These are phyloP conservation scores for Arctia plantaginis DNA, from an alignment of 2,888 invertebrate genomes.

Conservation along the genomic window DNA sequence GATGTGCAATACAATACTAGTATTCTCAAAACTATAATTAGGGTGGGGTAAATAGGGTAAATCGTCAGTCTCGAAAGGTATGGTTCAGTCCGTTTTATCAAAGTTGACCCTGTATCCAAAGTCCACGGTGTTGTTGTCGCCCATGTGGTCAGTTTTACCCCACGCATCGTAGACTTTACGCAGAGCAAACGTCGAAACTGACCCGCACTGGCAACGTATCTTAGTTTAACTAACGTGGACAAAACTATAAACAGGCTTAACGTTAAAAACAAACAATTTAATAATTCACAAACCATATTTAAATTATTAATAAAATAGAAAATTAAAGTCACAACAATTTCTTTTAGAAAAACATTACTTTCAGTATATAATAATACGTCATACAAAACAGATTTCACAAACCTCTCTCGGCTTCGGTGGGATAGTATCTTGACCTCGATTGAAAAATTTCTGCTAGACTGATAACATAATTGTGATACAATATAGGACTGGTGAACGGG, in stretches of 20 bases:
- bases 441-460: not conserved
- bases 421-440: not conserved
- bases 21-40: constrained; percentile 47
- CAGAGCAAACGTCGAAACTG: constrained; percentile 12
- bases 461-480: not conserved
- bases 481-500: not conserved
- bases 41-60: constrained; percentile 58
- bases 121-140: constrained; percentile 21
- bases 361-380: not conserved
- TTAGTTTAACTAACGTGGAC: constrained; percentile 30
- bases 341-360: constrained; percentile 1
- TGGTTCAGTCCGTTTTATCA: constrained; percentile 50
- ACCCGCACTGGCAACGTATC: constrained; percentile 18
- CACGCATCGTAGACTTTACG: constrained; percentile 8
- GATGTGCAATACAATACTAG: constrained; percentile 39
- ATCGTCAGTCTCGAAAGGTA: constrained; percentile 74
- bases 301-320: not conserved
- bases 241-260: constrained; percentile 29
- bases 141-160: constrained; percentile 17
- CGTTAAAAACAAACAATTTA: constrained; percentile 13
- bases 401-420: constrained; percentile 10
- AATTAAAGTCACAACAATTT: not conserved
- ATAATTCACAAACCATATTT: constrained; percentile 3
- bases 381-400: constrained; percentile 28
- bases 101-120: constrained; percentile 48